Evolutionary conservation across 2,888 invertebrate genomes (phyloP).

Genomic region (Griposia aprilina): DNA sequence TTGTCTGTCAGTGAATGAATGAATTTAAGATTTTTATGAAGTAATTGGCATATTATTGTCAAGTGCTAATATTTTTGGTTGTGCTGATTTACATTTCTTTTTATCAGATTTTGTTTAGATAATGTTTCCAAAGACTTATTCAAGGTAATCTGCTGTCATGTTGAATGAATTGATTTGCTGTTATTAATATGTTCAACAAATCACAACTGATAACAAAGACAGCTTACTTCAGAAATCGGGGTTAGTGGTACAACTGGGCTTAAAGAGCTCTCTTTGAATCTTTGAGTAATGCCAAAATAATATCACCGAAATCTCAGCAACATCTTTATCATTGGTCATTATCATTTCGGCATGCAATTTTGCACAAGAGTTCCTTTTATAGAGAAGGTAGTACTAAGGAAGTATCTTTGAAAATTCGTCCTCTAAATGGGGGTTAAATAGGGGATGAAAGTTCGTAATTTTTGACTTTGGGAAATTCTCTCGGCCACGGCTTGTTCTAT

Average conservation of each 20-base stretch:
- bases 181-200: conserved; percentile 50
- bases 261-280: background rate
- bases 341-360: too few species aligned
- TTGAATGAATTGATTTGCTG: conserved; percentile 22
- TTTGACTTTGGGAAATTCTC: too few species aligned
- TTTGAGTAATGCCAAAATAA: background rate
- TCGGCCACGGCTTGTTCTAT: too few species aligned
- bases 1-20: background rate
- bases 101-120: conserved; percentile 16
- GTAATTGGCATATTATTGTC: background rate
- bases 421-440: too few species aligned
- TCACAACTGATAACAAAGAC: conserved; percentile 25
- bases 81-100: conserved; percentile 7
- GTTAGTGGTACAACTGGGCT: conserved; percentile 26
- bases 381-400: too few species aligned
- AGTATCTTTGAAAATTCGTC: too few species aligned
- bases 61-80: conserved; percentile 1
- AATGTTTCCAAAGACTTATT: conserved; percentile 7
- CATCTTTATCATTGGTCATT: background rate
- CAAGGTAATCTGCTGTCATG: conserved; percentile 35
- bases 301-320: background rate
- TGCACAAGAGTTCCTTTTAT: too few species aligned
- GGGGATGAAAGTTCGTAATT: too few species aligned
- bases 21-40: background rate
- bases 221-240: conserved; percentile 15